Conservation (phyloP, 64 coral and sea anemone species). For the Stichodactyla mertensii region DNA sequence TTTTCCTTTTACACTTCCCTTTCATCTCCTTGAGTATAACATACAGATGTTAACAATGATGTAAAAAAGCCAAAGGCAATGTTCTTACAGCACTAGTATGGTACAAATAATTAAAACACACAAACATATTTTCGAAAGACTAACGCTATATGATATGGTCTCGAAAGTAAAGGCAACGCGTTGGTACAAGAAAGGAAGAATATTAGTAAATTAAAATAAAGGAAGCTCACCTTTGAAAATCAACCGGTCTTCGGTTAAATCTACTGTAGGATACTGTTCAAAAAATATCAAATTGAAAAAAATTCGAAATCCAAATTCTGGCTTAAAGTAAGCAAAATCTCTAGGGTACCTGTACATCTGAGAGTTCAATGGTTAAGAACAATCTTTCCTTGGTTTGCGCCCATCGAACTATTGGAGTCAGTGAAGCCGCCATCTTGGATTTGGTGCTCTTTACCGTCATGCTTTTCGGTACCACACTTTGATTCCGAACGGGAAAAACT, state of each 20-base stretch:
- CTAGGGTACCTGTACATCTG: slow-evolving; percentile 53
- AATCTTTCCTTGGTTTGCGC: slow-evolving; percentile 51
- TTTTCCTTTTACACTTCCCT: no score
- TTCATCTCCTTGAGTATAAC: no score
- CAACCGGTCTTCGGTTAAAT: slow-evolving; percentile 46
- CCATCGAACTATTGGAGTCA: slow-evolving; percentile 62
- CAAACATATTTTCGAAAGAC: no score
- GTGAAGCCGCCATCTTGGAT: slow-evolving; percentile 33
- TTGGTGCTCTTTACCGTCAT: not conserved
- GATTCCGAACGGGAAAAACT: not conserved
- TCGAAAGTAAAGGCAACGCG: not conserved
- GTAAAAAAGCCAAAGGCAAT: no score
- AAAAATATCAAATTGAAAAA: not conserved
- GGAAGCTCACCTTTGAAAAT: slow-evolving; percentile 45
- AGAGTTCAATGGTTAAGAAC: slow-evolving; percentile 50
- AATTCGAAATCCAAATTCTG: not conserved
- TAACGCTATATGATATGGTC: not conserved
- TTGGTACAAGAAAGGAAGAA: not conserved
- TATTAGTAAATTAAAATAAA: not conserved
- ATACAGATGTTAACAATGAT: no score
- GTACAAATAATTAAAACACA: no score
- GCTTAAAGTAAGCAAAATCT: not conserved
- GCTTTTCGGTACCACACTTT: slow-evolving; percentile 8
- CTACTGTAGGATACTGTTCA: slow-evolving; percentile 34
- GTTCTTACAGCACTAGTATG: no score